Evolutionary conservation across 2,888 invertebrate species (phyloP).

Genomic region (Didymodactylos carnosus): DNA sequence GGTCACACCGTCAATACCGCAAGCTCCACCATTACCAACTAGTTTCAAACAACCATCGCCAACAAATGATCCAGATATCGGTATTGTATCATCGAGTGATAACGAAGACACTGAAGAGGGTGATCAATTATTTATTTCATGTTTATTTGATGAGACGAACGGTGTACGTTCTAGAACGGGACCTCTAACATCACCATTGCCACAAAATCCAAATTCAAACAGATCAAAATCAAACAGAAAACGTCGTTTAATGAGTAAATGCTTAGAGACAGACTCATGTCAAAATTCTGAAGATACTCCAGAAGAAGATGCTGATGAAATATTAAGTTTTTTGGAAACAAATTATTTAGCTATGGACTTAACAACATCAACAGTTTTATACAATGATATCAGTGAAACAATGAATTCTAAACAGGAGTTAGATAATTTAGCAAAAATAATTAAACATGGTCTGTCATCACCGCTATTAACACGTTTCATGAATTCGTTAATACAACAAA

Average conservation of each 20-base stretch:
- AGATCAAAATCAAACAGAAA: not conserved
- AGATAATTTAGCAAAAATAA: not conserved
- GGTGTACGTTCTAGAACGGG: not conserved
- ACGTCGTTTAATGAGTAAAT: not conserved
- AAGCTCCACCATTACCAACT: not conserved
- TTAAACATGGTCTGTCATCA: not conserved
- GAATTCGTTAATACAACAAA: not conserved
- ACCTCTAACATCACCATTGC: not conserved
- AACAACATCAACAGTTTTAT: not conserved
- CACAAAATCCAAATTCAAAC: not conserved
- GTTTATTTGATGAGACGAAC: not conserved
- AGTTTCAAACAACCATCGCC: not conserved
- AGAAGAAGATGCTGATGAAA: not conserved
- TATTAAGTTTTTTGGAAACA: not conserved
- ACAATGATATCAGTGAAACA: not conserved
- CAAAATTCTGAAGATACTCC: not conserved
- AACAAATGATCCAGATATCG: no score
- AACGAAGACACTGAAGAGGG: not conserved
- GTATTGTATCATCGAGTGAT: no score
- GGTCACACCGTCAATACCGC: no score
- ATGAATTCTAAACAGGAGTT: not conserved
- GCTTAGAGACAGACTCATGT: not conserved
- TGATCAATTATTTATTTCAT: not conserved
- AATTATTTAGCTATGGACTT: not conserved
- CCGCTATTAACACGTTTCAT: not conserved